Evolutionary conservation across 2,113 vertebrate genomes (phyloP), one percentile per base, ranked within the genome.

Genomic region (Benitochromis conjunctus): DNA sequence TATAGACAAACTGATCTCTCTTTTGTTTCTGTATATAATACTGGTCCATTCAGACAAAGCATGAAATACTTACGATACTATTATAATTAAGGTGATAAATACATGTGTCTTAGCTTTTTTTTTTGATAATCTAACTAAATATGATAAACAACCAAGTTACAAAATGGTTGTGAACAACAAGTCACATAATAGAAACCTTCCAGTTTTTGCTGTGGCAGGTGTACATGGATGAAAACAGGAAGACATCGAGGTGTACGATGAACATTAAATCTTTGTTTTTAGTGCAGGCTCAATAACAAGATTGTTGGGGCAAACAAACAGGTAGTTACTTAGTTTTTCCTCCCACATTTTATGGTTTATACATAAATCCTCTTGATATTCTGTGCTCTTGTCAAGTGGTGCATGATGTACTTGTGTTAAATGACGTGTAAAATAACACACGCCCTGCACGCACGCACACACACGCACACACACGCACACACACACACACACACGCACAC

Each of bases 351-450:
- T 57, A 79, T 0, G 2, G 55, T 84, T 86, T 81, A 51, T 6
- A 74, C 66, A 78, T 82, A 83, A 91, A 85, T 82, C 43, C 1
- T 14, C 71, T 34, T 57, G 0, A 54, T 78, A 54, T 24, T 84
- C 34, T 26, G 79, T 81, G 81, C 87, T 54, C 64, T 56, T 41
- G 81, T 69, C 48, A 55, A 10, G 38, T 13, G 57, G 48, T 4
- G 16, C n/a, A n/a, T 6, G 69, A 87, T 18, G 77, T 62, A 9
- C 78, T 66, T 2, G 10, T 12, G 57, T 79, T 85, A 80, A 89
- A 93, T 82, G 82, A 90, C 29, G 57, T n/a, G 5, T 80, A 82
- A 86, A 82, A 18, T 34, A 13, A 66, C 48, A 79, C 81, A 36
- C 9, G 16, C 56, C 69, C n/a, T n/a, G n/a, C 0, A 3, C 5